Evolutionary conservation across 2,888 invertebrate genomes (phyloP).

Genomic region (Troides helena): DNA sequence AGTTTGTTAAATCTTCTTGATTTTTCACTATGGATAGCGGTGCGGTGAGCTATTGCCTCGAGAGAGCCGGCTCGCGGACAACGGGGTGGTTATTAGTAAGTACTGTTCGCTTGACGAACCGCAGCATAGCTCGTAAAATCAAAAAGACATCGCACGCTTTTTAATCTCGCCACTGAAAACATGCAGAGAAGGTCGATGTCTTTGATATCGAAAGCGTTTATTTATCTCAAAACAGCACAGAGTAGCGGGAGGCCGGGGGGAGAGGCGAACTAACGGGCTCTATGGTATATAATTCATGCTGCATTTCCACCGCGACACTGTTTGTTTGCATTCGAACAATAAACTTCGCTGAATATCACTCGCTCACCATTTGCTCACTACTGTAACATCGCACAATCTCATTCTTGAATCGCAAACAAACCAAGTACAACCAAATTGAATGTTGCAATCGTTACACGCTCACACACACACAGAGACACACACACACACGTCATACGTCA

Average conservation of each 20-base stretch:
- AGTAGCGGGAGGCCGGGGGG: conserved; percentile 60
- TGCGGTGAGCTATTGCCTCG: conserved; percentile 50
- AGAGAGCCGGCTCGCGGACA: conserved; percentile 42
- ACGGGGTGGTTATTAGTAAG: conserved; percentile 42
- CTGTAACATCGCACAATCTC: conserved; percentile 48
- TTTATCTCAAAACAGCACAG: conserved; percentile 48
- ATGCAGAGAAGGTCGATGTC: conserved; percentile 65
- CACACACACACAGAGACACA: no score
- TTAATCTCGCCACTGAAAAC: conserved; percentile 65
- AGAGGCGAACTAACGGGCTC: conserved; percentile 62
- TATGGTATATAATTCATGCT: conserved; percentile 61
- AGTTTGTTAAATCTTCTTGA: conserved; percentile 63
- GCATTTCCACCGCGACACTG: conserved; percentile 48
- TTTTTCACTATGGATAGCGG: conserved; percentile 75
- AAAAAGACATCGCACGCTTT: conserved; percentile 77
- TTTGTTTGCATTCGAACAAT: conserved; percentile 45
- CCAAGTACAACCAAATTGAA: conserved; percentile 75
- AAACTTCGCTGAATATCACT: conserved; percentile 77
- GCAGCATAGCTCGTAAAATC: conserved; percentile 67
- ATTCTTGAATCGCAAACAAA: conserved; percentile 65
- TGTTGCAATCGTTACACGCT: conserved; percentile 35
- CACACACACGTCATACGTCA: conserved; percentile 33
- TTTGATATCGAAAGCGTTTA: conserved; percentile 54
- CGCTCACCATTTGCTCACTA: conserved; percentile 55
- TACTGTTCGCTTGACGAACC: conserved; percentile 49